A percentile compares a stretch with the other conserved stretches of the same genome.
Evolutionary conservation across 2,797 vertebrate species (phyloP).

Genomic region (Silurus aristotelis): DNA sequence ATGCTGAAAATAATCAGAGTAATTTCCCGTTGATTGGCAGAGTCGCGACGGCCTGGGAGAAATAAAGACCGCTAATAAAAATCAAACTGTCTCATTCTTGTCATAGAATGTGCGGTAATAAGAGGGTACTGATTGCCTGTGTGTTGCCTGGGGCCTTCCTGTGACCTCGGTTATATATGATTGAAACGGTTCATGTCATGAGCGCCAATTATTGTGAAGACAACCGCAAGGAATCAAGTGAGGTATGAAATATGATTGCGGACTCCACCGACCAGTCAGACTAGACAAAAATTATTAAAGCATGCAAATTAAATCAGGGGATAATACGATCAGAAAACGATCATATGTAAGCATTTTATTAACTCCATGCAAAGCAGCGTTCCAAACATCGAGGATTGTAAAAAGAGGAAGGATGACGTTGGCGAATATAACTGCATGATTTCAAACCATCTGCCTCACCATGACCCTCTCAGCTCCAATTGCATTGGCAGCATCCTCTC

Average conservation of each 20-base stretch:
- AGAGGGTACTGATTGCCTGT: conserved; percentile 43
- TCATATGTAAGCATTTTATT: background rate
- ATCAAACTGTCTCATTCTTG: conserved; percentile 46
- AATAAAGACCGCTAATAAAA: conserved; percentile 53
- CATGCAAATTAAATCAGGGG: conserved; percentile 27
- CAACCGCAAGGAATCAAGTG: conserved; percentile 23
- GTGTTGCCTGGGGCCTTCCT: conserved; percentile 9
- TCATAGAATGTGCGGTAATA: conserved; percentile 20
- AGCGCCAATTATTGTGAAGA: background rate
- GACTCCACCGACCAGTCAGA: conserved; percentile 10
- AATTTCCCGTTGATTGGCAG: conserved; percentile 49
- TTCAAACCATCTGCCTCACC: conserved; percentile 27
- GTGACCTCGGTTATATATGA: conserved; percentile 35
- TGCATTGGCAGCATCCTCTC: conserved; percentile 55
- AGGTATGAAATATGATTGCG: conserved; percentile 23
- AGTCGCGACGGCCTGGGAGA: conserved; percentile 31
- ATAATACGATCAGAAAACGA: background rate
- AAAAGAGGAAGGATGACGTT: background rate
- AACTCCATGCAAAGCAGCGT: background rate
- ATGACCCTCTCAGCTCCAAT: conserved; percentile 48
- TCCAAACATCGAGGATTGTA: background rate
- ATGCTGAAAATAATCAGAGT: conserved; percentile 57
- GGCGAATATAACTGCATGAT: conserved; percentile 11
- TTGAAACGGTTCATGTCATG: conserved; percentile 4
- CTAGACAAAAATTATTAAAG: conserved; percentile 22